Evolutionary conservation across 53 echinoderm and acorn worm species (phyloP).

Genomic region (Paracentrotus lividus): DNA sequence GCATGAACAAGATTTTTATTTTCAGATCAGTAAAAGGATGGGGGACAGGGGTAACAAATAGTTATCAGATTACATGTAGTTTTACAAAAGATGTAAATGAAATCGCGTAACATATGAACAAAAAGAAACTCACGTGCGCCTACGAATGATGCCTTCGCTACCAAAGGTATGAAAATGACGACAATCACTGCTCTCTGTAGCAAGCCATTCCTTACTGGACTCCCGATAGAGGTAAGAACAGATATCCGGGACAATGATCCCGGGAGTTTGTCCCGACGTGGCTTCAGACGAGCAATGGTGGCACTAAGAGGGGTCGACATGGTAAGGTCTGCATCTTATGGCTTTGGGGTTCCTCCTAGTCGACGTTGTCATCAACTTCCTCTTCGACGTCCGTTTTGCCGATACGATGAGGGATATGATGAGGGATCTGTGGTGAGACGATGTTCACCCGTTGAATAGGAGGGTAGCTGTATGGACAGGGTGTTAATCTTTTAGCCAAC

Average conservation of each 20-base stretch:
- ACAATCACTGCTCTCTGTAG: background rate
- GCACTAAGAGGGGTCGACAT: conserved; percentile 62
- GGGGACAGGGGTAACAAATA: too few relatives aligned
- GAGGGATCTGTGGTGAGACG: background rate
- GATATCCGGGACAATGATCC: background rate
- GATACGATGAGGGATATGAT: background rate
- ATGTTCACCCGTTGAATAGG: background rate
- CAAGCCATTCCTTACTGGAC: background rate
- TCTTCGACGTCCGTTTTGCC: background rate
- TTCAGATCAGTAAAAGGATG: too few relatives aligned
- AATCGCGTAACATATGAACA: too few relatives aligned
- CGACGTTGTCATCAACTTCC: conserved; percentile 14
- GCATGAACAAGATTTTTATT: too few relatives aligned
- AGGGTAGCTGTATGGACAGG: background rate
- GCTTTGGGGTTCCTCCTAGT: background rate
- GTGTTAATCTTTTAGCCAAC: background rate
- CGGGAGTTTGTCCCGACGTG: conserved; percentile 42
- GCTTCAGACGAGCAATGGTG: conserved; percentile 28
- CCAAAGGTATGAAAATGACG: background rate
- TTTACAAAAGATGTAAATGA: too few relatives aligned
- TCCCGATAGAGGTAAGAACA: background rate
- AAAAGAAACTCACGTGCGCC: conserved; percentile 27
- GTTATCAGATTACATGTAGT: too few relatives aligned
- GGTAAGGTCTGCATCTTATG: conserved; percentile 8
- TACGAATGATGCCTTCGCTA: conserved; percentile 35